phyloP scores from a whole-genome alignment of 2,797 vertebrate genomes.

The Sphenodon punctatus region DNA sequence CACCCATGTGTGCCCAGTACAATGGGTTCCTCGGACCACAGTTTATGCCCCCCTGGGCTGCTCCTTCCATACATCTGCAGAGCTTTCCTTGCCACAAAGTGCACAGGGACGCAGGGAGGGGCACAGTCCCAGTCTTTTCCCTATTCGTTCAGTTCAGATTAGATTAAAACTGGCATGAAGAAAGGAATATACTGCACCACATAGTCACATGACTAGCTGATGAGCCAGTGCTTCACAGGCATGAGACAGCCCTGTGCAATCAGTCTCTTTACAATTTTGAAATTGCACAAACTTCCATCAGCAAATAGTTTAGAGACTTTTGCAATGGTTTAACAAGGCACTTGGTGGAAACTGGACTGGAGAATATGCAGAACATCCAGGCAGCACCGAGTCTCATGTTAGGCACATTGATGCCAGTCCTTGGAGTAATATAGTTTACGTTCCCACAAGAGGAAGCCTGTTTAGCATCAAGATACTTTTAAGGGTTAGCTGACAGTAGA shows the following conservation, averaged over 20 bases:
- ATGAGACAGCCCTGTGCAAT: not conserved
- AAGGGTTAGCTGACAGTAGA: not conserved
- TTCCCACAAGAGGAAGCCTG: not conserved
- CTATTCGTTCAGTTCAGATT: too few species aligned
- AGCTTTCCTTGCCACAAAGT: not conserved
- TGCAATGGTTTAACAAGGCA: not conserved
- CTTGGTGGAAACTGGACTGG: not conserved
- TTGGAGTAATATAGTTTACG: constrained; percentile 1
- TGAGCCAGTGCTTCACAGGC: not conserved
- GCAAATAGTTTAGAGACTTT: not conserved
- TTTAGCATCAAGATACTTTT: constrained; percentile 8
- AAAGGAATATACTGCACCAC: not conserved
- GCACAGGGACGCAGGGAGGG: too few species aligned
- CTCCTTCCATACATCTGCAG: not conserved
- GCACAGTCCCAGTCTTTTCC: not conserved
- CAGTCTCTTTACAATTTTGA: not conserved
- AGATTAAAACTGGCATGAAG: too few species aligned
- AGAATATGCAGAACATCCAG: not conserved
- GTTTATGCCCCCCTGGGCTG: not conserved
- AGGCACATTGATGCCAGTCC: not conserved
- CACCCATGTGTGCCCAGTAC: not conserved
- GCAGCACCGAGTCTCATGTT: not conserved
- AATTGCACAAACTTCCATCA: not conserved
- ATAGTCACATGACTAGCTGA: not conserved
- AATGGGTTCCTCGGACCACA: not conserved